Evolutionary conservation across 2,113 vertebrate species (phyloP).

Genomic region (Vicugna pacos): DNA sequence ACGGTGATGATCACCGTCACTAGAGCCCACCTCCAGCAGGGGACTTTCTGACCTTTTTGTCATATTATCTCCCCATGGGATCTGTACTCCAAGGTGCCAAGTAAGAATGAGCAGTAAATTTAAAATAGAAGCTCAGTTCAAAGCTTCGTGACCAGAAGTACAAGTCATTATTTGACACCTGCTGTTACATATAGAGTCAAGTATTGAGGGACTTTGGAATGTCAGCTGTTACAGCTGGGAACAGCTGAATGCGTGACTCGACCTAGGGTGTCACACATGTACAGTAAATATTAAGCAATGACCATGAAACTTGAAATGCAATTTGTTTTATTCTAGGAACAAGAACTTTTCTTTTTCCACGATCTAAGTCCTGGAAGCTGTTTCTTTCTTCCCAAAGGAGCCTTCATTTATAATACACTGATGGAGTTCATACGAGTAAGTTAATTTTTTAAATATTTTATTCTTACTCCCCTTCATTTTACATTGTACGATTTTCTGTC

Average conservation of each 20-base stretch:
- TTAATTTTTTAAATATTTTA: neutral
- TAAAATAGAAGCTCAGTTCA: neutral
- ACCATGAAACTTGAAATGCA: neutral
- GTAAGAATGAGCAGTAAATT: neutral
- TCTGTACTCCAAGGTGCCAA: neutral
- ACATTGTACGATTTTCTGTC: neutral
- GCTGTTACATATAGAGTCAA: neutral
- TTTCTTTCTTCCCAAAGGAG: conserved; percentile 96
- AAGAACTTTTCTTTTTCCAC: conserved; percentile 99
- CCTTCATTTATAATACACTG: conserved; percentile 94
- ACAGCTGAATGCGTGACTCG: neutral
- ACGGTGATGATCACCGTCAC: accelerated
- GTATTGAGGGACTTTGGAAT: neutral
- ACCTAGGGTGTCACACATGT: neutral
- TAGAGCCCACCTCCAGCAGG: neutral
- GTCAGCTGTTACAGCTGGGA: too few relatives aligned
- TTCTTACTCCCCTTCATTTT: neutral
- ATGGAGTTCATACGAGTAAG: conserved; percentile 94
- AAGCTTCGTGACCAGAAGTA: neutral
- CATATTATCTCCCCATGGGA: neutral
- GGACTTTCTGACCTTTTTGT: neutral
- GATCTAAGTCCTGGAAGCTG: conserved; percentile 97
- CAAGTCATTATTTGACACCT: neutral
- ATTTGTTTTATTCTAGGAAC: conserved; percentile 89
- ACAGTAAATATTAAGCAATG: neutral